Evolutionary conservation across 2,113 vertebrate species (phyloP).

Genomic region (Bubo bubo): DNA sequence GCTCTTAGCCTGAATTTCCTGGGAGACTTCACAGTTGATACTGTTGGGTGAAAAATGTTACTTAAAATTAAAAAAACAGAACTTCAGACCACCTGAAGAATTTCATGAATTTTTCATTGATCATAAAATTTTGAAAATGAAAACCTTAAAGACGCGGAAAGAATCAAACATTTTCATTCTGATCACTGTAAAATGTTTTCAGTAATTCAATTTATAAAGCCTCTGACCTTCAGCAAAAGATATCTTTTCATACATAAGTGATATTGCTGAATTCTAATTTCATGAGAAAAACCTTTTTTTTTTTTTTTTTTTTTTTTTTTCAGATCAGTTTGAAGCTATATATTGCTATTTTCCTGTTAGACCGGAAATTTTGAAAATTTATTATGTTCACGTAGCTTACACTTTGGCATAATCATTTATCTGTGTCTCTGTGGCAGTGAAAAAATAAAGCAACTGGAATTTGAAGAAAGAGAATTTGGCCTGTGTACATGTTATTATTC

Average conservation of each 20-base stretch:
- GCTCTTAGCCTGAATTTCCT: neutral
- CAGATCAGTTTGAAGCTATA: neutral
- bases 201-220: neutral
- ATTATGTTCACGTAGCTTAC: neutral
- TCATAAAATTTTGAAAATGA: neutral
- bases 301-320: neutral
- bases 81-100: neutral
- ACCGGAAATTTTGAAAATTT: neutral
- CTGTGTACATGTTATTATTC: neutral
- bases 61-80: neutral
- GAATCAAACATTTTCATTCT: neutral
- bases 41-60: neutral
- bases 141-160: neutral
- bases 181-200: neutral
- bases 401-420: neutral
- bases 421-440: neutral
- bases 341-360: neutral
- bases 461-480: neutral
- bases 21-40: neutral
- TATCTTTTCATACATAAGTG: neutral
- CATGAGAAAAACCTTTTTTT: neutral
- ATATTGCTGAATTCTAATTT: neutral
- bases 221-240: neutral
- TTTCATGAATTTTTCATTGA: neutral
- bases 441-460: neutral